Percentiles rank a stretch among this genome's conserved stretches.
Conservation (phyloP, 2,888 invertebrate genomes). For the Congeria kusceri region DNA sequence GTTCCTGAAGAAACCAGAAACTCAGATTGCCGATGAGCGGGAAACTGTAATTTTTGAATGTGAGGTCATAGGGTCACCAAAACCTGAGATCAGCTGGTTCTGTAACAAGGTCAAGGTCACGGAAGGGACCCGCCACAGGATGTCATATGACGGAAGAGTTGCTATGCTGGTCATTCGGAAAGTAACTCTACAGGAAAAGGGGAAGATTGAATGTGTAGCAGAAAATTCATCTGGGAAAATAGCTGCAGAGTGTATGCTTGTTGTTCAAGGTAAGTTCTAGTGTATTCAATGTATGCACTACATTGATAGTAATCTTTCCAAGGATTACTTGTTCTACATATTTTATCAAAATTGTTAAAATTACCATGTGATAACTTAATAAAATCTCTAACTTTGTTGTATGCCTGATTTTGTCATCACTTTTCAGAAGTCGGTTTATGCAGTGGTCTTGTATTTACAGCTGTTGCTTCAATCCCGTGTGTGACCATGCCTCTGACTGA, state of each 20-base stretch:
- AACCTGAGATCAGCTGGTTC: constrained; percentile 74
- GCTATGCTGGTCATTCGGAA: constrained; percentile 73
- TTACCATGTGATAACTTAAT: too few species aligned
- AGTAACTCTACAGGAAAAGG: constrained; percentile 70
- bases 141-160: constrained; percentile 73
- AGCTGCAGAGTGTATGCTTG: constrained; percentile 71
- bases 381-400: too few species aligned
- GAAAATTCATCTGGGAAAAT: constrained; percentile 74
- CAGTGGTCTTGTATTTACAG: constrained; percentile 54
- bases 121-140: constrained; percentile 43
- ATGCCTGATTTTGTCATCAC: too few species aligned
- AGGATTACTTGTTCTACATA: background rate
- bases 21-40: constrained; percentile 68
- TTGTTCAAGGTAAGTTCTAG: constrained; percentile 71
- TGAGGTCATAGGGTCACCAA: constrained; percentile 78
- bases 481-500: constrained; percentile 65
- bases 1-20: constrained; percentile 73
- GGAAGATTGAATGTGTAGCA: constrained; percentile 75
- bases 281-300: background rate
- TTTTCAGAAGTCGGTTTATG: too few species aligned
- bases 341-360: background rate
- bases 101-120: constrained; percentile 63
- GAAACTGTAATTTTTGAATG: constrained; percentile 75
- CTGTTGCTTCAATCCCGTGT: constrained; percentile 61
- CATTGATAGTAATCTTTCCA: background rate